Percentiles rank a stretch among this genome's conserved stretches.
These are phyloP conservation scores for Penelope pileata DNA, from an alignment of 2,113 vertebrate genomes.

Conservation along the genomic window DNA sequence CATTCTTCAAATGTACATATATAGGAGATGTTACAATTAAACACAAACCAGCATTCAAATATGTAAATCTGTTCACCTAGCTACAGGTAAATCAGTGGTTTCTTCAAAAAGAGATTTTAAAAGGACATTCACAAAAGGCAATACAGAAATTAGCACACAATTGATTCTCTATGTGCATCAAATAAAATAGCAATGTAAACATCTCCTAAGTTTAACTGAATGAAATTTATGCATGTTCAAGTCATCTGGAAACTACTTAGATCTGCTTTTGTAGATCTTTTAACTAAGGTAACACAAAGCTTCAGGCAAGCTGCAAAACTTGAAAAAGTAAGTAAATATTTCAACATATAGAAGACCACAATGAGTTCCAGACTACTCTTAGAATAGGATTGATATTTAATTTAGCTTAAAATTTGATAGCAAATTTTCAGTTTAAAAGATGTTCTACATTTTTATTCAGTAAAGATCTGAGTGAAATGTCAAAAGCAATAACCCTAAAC, in stretches of 20 bases:
- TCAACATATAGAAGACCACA: background rate
- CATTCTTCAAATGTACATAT: background rate
- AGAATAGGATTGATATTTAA: background rate
- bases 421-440: background rate
- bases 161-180: background rate
- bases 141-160: background rate
- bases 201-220: background rate
- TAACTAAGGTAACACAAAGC: background rate
- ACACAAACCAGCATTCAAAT: background rate
- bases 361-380: background rate
- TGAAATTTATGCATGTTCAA: background rate
- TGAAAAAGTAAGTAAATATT: background rate
- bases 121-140: background rate
- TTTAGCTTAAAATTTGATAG: background rate
- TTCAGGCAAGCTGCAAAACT: background rate
- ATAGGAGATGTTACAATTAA: background rate
- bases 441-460: background rate
- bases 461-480: background rate
- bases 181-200: background rate
- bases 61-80: background rate
- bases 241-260: background rate
- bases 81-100: background rate
- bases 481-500: background rate
- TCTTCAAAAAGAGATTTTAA: background rate
- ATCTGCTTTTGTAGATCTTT: background rate